Evolutionary conservation across 2,113 vertebrate genomes (phyloP).

Genomic region (Rhineura floridana): DNA sequence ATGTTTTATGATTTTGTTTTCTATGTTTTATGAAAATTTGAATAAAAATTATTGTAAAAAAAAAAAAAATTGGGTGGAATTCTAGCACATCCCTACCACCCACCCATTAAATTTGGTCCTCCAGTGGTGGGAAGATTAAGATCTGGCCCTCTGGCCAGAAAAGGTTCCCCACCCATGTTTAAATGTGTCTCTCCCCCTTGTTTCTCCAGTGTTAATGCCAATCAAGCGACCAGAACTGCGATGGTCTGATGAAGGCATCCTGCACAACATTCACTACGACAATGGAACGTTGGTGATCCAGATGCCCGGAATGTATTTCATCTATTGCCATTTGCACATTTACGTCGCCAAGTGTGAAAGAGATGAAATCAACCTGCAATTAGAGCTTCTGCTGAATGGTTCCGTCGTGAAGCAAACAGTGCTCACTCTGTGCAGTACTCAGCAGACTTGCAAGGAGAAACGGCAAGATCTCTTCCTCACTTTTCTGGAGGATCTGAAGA

Average conservation of each 20-base stretch:
- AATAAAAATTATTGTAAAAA: no score
- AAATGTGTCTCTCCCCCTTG: background rate
- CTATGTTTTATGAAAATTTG: no score
- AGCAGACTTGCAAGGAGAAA: constrained; percentile 24
- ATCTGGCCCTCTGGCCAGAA: no score
- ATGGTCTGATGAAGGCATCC: constrained; percentile 64
- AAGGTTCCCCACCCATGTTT: background rate
- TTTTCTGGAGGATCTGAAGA: constrained; percentile 57
- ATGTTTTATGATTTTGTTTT: no score
- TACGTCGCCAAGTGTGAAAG: constrained; percentile 58
- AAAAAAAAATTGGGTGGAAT: no score
- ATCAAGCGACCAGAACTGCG: constrained; percentile 66
- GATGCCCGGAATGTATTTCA: constrained; percentile 72
- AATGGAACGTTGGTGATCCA: constrained; percentile 63
- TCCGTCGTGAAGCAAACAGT: constrained; percentile 48
- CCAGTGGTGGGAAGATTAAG: no score
- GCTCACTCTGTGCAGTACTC: constrained; percentile 63
- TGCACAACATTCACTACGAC: constrained; percentile 53
- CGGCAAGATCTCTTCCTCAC: constrained; percentile 70
- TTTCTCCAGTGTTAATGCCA: constrained; percentile 65
- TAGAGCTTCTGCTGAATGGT: constrained; percentile 69
- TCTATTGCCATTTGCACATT: constrained; percentile 77
- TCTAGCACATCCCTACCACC: no score
- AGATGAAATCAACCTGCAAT: constrained; percentile 58
- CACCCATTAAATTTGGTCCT: no score